Conservation (phyloP, 2,888 invertebrate species). For the Melanostoma mellinum region DNA sequence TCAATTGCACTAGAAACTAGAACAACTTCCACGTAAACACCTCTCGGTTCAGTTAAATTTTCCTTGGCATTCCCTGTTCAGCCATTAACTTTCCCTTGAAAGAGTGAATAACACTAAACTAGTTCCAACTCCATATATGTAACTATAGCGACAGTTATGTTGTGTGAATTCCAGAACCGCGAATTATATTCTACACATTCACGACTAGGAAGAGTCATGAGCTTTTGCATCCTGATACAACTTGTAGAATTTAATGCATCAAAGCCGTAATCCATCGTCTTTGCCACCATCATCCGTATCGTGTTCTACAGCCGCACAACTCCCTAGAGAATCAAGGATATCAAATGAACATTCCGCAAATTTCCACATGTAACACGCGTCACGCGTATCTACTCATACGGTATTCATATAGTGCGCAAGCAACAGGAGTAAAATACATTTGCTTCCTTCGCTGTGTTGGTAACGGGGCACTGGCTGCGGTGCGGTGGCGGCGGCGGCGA, state of each 20-base stretch:
- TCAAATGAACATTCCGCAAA: constrained; percentile 60
- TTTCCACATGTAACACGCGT: constrained; percentile 40
- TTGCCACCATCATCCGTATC: constrained; percentile 8
- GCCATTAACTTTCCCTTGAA: constrained; percentile 23
- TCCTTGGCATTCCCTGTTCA: neutral
- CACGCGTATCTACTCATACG: neutral
- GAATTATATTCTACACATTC: constrained; percentile 12
- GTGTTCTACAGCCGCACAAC: neutral
- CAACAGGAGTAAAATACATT: constrained; percentile 38
- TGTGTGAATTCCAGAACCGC: constrained; percentile 23
- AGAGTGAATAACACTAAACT: constrained; percentile 12
- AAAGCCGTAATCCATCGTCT: constrained; percentile 9
- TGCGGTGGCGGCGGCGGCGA: neutral
- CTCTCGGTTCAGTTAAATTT: too few species aligned
- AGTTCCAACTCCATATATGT: neutral
- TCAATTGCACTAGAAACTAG: too few species aligned
- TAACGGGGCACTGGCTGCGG: too few species aligned
- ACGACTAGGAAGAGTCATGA: too few species aligned
- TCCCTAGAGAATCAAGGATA: constrained; percentile 48
- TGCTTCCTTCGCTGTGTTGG: too few species aligned
- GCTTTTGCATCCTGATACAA: constrained; percentile 1
- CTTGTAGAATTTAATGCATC: constrained; percentile 36
- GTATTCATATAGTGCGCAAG: constrained; percentile 6
- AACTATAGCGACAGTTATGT: neutral
- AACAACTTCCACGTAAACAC: too few species aligned